Evolutionary conservation across 1,140 invertebrate species (phyloP).

Genomic region (Holotrichia oblita): DNA sequence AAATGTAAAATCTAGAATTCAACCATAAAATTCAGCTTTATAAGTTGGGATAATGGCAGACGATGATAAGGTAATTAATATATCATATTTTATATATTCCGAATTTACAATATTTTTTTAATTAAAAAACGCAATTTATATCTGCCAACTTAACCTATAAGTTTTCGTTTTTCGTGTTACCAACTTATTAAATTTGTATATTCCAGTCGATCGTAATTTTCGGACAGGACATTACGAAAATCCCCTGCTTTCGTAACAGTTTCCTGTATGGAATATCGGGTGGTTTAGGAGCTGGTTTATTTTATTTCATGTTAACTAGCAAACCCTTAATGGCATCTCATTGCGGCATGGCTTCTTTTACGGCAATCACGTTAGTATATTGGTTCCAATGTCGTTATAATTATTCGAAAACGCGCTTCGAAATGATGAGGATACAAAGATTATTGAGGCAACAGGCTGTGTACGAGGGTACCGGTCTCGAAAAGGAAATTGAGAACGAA

Average conservation of each 20-base stretch:
- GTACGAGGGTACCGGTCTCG: conserved; percentile 59
- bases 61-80: too few species aligned
- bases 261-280: conserved; percentile 69
- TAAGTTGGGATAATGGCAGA: too few species aligned
- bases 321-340: conserved; percentile 62
- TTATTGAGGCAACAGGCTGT: conserved; percentile 58
- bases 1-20: too few species aligned
- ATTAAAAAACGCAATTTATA: too few species aligned
- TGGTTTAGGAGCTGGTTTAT: conserved; percentile 66
- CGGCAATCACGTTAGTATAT: conserved; percentile 64
- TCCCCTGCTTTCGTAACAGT: conserved; percentile 72
- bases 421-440: conserved; percentile 60
- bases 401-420: conserved; percentile 62
- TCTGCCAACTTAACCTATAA: too few species aligned
- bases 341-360: conserved; percentile 65
- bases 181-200: background rate
- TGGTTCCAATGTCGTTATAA: conserved; percentile 66
- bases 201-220: conserved; percentile 63
- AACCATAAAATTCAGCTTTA: too few species aligned
- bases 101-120: too few species aligned
- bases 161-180: too few species aligned
- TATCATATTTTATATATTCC: too few species aligned
- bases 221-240: conserved; percentile 68
- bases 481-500: conserved; percentile 30
- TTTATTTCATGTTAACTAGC: conserved; percentile 70